Evolutionary conservation across 2,888 invertebrate genomes (phyloP), one percentile per base, ranked within the genome.

Genomic region (Apodemia duryi): DNA sequence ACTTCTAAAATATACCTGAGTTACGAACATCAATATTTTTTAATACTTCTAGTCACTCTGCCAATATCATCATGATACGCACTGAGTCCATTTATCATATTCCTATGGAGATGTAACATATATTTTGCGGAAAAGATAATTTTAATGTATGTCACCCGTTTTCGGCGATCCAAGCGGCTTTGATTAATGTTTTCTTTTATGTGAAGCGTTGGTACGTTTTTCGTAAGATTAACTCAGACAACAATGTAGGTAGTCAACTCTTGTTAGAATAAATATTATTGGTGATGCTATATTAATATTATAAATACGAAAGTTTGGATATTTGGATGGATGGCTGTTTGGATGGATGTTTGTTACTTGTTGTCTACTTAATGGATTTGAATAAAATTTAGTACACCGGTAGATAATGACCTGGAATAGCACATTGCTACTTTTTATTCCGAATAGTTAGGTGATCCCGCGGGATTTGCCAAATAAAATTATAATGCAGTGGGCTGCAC

Each of bases 161-260:
- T 11, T 62, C 46, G 43, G 29, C 43, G 29, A 10, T 46, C 46
- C 28, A 49, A 43, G 28, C n/a, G 10, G 54, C 32, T 62, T 32
- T 62, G 62, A 62, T 46, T 62, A 43, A 62, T 62, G 62, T 62
- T 10, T 43, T 29, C 62, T 46, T 62, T 67, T 68, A 67, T 71
- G 64, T 63, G 57, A 54, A 51, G 61, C 62, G 64, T 64, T 10
- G 54, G 54, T 29, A 29, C 54, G 54, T 57, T 57, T 52, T 29
- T 57, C 54, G 54, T 57, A 32, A 57, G 54, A 57, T 57, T 57
- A 57, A 57, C 54, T 32, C 4, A 32, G 29, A 57, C 29, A 57
- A 57, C 13, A 46, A 13, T 5, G 46, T 13, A 46, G 46, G 46
- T 46, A 46, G 46, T 46, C 46, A 46, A 46, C 46, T 46, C 13